Conservation (phyloP, 1,140 invertebrate genomes). For the Zophobas morio region DNA sequence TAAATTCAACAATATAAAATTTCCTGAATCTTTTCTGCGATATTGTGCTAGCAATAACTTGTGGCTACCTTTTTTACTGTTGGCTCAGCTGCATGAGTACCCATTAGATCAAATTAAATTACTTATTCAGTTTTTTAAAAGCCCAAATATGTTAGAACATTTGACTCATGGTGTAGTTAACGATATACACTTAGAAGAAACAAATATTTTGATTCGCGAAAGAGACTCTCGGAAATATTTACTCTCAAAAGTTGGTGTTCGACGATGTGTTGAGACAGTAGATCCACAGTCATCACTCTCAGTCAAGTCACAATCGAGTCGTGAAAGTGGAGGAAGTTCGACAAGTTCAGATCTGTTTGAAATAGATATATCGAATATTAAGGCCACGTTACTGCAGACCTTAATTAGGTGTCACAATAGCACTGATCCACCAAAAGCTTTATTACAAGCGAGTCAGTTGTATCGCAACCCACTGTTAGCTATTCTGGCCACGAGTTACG, state of each 20-base stretch:
- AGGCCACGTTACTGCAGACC: conserved; percentile 74
- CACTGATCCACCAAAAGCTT: conserved; percentile 76
- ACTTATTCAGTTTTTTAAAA: conserved; percentile 70
- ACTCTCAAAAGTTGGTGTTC: conserved; percentile 62
- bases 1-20: conserved; percentile 69
- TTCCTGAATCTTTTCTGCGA: conserved; percentile 72
- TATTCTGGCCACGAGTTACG: conserved; percentile 78
- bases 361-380: conserved; percentile 63
- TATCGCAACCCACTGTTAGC: conserved; percentile 74
- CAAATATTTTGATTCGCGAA: conserved; percentile 58
- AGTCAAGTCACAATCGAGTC: conserved; percentile 62
- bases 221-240: conserved; percentile 63
- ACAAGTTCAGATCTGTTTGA: conserved; percentile 60
- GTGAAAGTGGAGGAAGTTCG: conserved; percentile 63
- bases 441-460: conserved; percentile 72
- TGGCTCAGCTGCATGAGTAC: conserved; percentile 76
- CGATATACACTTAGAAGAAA: conserved; percentile 66
- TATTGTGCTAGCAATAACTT: conserved; percentile 71
- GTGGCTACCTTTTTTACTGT: conserved; percentile 77
- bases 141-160: conserved; percentile 71
- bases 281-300: conserved; percentile 19
- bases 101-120: conserved; percentile 72
- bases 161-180: conserved; percentile 71
- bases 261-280: conserved; percentile 57
- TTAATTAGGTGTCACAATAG: conserved; percentile 77